A percentile compares a stretch with the other conserved stretches of the same genome.
Conservation (phyloP, 35 echinoderm and acorn worm genomes). For the Anneissia japonica region DNA sequence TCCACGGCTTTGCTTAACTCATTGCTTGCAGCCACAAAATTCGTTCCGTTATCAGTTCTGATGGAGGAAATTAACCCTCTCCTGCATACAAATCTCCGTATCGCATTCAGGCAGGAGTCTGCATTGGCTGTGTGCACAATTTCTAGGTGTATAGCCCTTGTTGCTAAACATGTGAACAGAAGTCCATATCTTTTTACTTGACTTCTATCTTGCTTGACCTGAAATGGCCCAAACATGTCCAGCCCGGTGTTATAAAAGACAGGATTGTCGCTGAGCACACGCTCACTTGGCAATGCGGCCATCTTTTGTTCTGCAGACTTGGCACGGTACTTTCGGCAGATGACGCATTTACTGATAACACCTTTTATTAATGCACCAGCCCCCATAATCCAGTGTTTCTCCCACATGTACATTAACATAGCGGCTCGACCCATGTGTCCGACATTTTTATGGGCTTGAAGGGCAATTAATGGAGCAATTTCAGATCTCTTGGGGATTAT, state of each 20-base stretch:
- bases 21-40: conserved; percentile 36
- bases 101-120: conserved; percentile 37
- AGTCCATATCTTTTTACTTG: conserved; percentile 57
- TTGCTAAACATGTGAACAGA: conserved; percentile 50
- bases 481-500: not conserved
- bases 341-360: not conserved
- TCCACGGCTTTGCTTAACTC: conserved; percentile 20
- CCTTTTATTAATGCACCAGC: conserved; percentile 9
- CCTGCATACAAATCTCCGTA: conserved; percentile 34
- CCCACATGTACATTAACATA: not conserved
- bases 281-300: conserved; percentile 26
- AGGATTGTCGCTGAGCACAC: not conserved
- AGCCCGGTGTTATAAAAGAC: conserved; percentile 3
- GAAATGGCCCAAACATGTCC: conserved; percentile 25
- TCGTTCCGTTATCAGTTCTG: conserved; percentile 31
- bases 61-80: conserved; percentile 27
- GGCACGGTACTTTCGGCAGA: not conserved
- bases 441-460: not conserved
- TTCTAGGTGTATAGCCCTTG: conserved; percentile 53
- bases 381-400: conserved; percentile 10
- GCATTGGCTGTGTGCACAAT: conserved; percentile 7
- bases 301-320: conserved; percentile 14
- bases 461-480: not conserved
- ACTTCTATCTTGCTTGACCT: conserved; percentile 15
- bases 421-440: conserved; percentile 12